These are phyloP conservation scores for Cyanoramphus novaezelandiae DNA, from an alignment of 2,113 vertebrate species.

Conservation along the genomic window DNA sequence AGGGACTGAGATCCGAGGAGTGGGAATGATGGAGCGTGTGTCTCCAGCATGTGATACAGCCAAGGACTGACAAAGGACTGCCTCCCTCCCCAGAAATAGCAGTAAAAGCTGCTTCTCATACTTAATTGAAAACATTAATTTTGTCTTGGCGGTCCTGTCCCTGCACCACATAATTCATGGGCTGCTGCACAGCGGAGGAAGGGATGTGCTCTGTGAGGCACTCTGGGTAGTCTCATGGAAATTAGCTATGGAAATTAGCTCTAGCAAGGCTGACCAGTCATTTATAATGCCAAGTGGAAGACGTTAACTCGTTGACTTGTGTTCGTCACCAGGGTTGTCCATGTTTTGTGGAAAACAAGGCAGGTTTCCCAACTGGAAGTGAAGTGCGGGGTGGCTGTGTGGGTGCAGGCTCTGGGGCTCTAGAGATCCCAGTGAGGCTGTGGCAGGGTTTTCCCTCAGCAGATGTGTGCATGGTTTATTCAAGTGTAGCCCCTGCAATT, in stretches of 20 bases:
- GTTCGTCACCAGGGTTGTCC: background rate
- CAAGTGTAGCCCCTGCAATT: background rate
- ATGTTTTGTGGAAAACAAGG: background rate
- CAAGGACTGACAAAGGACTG: background rate
- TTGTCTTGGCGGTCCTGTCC: background rate
- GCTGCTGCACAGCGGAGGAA: background rate
- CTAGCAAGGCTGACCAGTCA: background rate
- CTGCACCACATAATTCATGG: background rate
- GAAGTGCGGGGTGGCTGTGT: background rate
- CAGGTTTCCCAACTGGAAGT: background rate
- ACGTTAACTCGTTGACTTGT: background rate
- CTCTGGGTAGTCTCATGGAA: background rate
- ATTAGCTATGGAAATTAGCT: background rate
- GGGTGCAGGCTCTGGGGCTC: rapidly evolving
- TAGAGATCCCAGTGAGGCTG: background rate
- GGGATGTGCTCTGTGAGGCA: background rate
- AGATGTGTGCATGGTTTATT: background rate
- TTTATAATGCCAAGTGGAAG: background rate
- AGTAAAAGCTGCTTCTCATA: background rate
- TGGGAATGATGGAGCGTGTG: background rate
- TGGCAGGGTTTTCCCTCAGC: background rate
- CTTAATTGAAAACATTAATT: conserved; percentile 34
- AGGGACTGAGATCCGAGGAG: background rate
- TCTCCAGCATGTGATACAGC: background rate
- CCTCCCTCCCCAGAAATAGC: conserved; percentile 27